These are phyloP conservation scores for Corbicula japonica DNA, from an alignment of 2,888 invertebrate genomes.

Conservation along the genomic window DNA sequence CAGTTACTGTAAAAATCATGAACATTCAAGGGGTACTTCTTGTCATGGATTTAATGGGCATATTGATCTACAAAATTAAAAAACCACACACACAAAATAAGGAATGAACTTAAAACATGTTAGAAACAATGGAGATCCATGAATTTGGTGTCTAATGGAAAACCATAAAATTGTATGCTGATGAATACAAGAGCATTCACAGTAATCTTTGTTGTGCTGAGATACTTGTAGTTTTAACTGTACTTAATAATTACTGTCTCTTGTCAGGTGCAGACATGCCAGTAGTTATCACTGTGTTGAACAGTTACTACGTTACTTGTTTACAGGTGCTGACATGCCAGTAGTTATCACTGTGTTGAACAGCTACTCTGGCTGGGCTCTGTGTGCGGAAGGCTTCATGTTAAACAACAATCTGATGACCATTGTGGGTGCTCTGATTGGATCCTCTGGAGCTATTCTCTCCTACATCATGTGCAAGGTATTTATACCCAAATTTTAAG, in stretches of 20 bases:
- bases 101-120: too few species aligned
- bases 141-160: too few species aligned
- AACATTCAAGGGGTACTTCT: too few species aligned
- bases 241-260: neutral
- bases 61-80: too few species aligned
- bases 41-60: too few species aligned
- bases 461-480: constrained; percentile 98
- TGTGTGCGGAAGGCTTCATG: constrained; percentile 98
- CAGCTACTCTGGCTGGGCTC: constrained; percentile 97
- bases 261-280: constrained; percentile 95
- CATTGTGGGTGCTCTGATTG: constrained; percentile 95
- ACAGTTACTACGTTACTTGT: neutral
- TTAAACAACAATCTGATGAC: constrained; percentile 97
- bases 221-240: too few species aligned
- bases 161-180: neutral
- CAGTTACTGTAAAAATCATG: too few species aligned
- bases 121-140: too few species aligned
- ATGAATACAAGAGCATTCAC: neutral
- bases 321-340: constrained; percentile 95
- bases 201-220: neutral
- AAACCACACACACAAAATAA: too few species aligned
- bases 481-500: too few species aligned
- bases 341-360: constrained; percentile 97
- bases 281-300: too few species aligned
- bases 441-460: constrained; percentile 96